A percentile compares a stretch with the other conserved stretches of the same genome.
These are phyloP conservation scores for Xiphophorus couchianus DNA, from an alignment of 2,113 vertebrate species.

Conservation along the genomic window DNA sequence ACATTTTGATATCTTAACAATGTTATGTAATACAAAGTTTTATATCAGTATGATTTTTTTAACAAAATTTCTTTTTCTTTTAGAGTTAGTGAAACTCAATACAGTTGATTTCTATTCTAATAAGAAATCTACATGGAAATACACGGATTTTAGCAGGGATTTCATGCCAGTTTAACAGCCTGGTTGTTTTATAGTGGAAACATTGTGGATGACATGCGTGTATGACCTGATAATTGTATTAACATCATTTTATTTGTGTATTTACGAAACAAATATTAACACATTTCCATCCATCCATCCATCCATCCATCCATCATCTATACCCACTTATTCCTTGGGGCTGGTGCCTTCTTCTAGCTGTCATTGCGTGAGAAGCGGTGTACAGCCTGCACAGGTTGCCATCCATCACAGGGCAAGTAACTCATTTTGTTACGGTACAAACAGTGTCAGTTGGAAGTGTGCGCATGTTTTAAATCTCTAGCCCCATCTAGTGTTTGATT, in stretches of 20 bases:
- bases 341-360: background rate
- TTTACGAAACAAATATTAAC: background rate
- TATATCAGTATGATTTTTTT: no score
- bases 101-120: background rate
- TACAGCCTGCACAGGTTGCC: background rate
- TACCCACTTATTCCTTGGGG: no score
- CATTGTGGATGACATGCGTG: background rate
- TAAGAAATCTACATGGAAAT: background rate
- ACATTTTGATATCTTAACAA: background rate
- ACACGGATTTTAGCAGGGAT: background rate
- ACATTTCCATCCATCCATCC: background rate
- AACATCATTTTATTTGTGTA: background rate
- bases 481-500: conserved; percentile 54
- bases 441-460: background rate
- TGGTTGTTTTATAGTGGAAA: background rate
- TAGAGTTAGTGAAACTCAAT: no score
- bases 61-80: no score
- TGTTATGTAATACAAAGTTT: background rate
- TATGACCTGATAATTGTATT: background rate
- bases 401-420: background rate
- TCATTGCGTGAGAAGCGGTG: background rate
- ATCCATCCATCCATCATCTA: no score
- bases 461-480: conserved; percentile 11
- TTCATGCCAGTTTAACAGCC: no score
- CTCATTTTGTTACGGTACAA: background rate